Evolutionary conservation across 30 jellyfish, hydroid and myxozoan genomes (phyloP), one percentile per base, ranked within the genome.

Genomic region (Rhopilema esculentum): DNA sequence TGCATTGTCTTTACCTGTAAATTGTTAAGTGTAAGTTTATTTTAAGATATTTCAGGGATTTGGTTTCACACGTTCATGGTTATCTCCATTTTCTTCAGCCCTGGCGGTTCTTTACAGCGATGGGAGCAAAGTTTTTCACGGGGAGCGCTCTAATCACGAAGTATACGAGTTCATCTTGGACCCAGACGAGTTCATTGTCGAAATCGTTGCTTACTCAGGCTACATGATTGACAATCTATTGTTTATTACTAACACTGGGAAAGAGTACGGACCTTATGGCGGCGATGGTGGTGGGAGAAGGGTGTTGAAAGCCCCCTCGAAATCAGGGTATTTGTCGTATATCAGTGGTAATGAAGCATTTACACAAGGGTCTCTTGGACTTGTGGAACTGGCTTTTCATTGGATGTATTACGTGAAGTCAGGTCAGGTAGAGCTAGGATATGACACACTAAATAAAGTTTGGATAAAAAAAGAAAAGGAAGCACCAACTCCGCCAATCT

Each of bases 251-350:
- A 82, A 90, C 79, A 65, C 70, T 30, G 91, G 94, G 8, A 80
- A 63, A 22, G 33, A 50, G 57, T 90, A 66, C 28, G 97, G 97
- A 1, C 97, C 97, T 20, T 90, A 74, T 31, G 97, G 97, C 20
- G 97, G 97, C 8, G 97, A 83, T 52, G 97, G 97, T 49, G 97
- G 97, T 18, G 94, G 91, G n/a, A 6, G 49, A 48, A 21, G 74
- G 21, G 52, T 24, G 49, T 74, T 50, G 19, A 30, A 20, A 16
- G 76, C 79, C 68, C 85, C 96, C 25, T 33, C n/a, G 8, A 75
- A 69, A 20, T 20, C 52, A 21, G 89, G 81, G 1, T 90, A 82
- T 57, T 68, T 90, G 48, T 62, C 91, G 1, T 61, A 49, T 33
- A 62, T 87, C 61, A 75, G 90, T 67, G 89, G 89, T 15, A 22